A percentile compares a stretch with the other conserved stretches of the same genome.
Evolutionary conservation across 1,140 invertebrate genomes (phyloP).

Genomic region (Neodiprion fabricii): DNA sequence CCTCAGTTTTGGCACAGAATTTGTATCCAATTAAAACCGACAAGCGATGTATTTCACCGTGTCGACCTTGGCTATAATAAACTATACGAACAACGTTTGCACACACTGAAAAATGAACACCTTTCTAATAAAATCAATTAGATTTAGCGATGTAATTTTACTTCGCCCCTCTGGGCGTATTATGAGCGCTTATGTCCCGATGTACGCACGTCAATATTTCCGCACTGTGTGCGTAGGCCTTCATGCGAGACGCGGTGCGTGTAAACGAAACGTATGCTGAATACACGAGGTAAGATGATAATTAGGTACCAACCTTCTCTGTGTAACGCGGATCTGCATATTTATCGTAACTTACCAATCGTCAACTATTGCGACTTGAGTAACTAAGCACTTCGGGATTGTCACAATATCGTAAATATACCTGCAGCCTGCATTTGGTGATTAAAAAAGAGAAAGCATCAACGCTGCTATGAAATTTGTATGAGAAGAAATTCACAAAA

Average conservation of each 20-base stretch:
- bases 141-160: constrained; percentile 1
- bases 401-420: too few species aligned
- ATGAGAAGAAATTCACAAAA: too few species aligned
- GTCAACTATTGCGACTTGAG: too few species aligned
- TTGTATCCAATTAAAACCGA: neutral
- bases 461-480: too few species aligned
- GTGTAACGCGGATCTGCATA: neutral
- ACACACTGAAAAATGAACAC: neutral
- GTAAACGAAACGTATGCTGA: neutral
- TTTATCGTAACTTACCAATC: neutral
- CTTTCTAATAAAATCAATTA: constrained; percentile 14
- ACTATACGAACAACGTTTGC: too few species aligned
- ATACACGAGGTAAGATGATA: neutral
- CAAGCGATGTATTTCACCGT: neutral
- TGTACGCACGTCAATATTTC: neutral
- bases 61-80: neutral
- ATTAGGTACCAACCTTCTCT: neutral
- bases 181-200: neutral
- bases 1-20: too few species aligned
- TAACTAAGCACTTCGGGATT: too few species aligned
- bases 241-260: neutral
- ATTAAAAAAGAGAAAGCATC: neutral
- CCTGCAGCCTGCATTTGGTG: neutral
- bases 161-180: neutral
- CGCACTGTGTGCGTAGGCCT: neutral